These are phyloP conservation scores for Drosophila antonietae DNA, from an alignment of 2,888 invertebrate genomes.

Conservation along the genomic window DNA sequence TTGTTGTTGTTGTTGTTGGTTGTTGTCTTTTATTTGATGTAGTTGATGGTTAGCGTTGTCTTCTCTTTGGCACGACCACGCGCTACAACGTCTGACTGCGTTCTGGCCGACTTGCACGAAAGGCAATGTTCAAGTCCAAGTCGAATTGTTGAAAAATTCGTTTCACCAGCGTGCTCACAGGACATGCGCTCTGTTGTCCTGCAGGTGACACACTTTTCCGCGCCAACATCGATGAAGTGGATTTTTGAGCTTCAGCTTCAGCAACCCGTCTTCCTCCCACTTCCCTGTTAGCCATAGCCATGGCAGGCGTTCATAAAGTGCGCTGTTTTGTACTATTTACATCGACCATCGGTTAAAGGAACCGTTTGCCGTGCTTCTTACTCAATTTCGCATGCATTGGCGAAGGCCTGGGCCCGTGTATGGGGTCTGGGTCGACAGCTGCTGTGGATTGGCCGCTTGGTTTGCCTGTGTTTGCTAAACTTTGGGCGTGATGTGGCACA, in stretches of 20 bases:
- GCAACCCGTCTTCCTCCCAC: background rate
- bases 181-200: constrained; percentile 61
- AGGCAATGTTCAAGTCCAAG: constrained; percentile 24
- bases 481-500: constrained; percentile 70
- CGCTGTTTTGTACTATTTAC: constrained; percentile 63
- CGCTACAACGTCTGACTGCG: constrained; percentile 80
- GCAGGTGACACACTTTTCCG: constrained; percentile 79
- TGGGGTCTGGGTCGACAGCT: constrained; percentile 32
- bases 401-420: constrained; percentile 13
- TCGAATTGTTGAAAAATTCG: constrained; percentile 36
- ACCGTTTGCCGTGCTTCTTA: constrained; percentile 37
- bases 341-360: constrained; percentile 67
- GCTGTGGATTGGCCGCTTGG: constrained; percentile 38
- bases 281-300: background rate
- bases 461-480: constrained; percentile 43
- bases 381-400: constrained; percentile 73
- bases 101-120: constrained; percentile 64
- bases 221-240: constrained; percentile 67
- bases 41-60: constrained; percentile 6
- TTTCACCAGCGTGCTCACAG: constrained; percentile 69
- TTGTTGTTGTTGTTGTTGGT: constrained; percentile 27
- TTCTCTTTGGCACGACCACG: constrained; percentile 73
- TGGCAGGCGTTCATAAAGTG: constrained; percentile 37
- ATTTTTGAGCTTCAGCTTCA: constrained; percentile 29
- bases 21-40: background rate